A percentile compares a stretch with the other conserved stretches of the same genome.
phyloP scores from a whole-genome alignment of 2,113 vertebrate genomes.

The Dasyornis broadbenti region DNA sequence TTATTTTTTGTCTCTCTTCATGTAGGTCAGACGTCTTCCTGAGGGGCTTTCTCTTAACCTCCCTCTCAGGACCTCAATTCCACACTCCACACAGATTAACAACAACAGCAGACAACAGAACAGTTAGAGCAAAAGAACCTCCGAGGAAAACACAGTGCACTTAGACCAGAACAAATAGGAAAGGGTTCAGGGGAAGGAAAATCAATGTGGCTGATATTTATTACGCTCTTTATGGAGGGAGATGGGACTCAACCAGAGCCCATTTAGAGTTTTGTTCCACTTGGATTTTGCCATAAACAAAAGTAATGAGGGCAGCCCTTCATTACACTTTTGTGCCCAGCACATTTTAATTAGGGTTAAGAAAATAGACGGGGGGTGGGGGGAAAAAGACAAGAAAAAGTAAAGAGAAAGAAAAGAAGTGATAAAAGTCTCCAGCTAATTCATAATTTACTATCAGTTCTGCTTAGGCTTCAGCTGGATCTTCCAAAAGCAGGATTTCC shows the following conservation, averaged over 20 bases:
- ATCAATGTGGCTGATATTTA: constrained; percentile 56
- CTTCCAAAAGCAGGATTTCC: background rate
- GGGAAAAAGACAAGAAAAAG: background rate
- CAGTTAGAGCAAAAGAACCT: constrained; percentile 41
- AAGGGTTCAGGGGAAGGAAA: constrained; percentile 26
- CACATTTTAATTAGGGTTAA: constrained; percentile 34
- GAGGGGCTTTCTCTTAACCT: constrained; percentile 37
- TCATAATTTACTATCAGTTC: constrained; percentile 26
- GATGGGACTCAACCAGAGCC: constrained; percentile 28
- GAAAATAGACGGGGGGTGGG: background rate
- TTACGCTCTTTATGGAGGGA: background rate
- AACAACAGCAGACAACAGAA: constrained; percentile 39
- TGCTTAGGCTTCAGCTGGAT: background rate
- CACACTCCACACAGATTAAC: constrained; percentile 47
- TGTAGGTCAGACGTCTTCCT: constrained; percentile 36
- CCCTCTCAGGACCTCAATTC: constrained; percentile 52
- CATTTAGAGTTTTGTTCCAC: constrained; percentile 20
- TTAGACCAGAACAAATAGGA: constrained; percentile 51
- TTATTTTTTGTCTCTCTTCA: constrained; percentile 6
- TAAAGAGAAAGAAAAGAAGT: background rate
- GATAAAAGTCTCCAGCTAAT: background rate
- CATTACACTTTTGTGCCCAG: background rate
- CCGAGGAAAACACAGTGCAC: background rate
- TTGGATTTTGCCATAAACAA: constrained; percentile 29
- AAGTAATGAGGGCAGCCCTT: background rate